Conservation (phyloP, 35 echinoderm and acorn worm genomes). For the Amphiura filiformis region DNA sequence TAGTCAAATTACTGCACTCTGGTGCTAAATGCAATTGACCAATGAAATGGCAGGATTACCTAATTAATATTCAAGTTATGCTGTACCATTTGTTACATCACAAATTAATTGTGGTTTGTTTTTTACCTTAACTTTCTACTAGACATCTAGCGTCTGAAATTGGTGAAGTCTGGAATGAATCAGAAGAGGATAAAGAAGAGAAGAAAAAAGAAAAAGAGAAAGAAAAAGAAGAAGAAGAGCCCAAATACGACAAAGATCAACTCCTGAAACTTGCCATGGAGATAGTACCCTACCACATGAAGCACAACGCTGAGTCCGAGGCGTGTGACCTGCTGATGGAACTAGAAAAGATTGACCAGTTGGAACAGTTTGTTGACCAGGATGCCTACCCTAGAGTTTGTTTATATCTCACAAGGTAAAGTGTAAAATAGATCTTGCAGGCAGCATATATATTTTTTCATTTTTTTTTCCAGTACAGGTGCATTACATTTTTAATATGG, state of each 20-base stretch:
- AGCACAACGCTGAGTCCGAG: slow-evolving; percentile 95
- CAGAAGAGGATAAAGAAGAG: slow-evolving; percentile 54
- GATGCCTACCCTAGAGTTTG: slow-evolving; percentile 82
- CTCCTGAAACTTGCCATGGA: slow-evolving; percentile 65
- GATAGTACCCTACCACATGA: slow-evolving; percentile 97
- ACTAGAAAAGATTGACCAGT: slow-evolving; percentile 81
- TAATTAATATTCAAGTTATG: too few relatives aligned
- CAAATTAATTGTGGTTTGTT: too few relatives aligned
- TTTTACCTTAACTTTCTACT: too few relatives aligned
- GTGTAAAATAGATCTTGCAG: too few relatives aligned
- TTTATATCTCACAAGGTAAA: slow-evolving; percentile 84
- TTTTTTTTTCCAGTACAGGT: too few relatives aligned
- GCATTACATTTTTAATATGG: background rate
- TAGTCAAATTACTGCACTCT: too few relatives aligned
- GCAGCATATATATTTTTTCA: too few relatives aligned
- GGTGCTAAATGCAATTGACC: too few relatives aligned
- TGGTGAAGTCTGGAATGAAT: slow-evolving; percentile 82
- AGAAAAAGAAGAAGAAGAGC: slow-evolving; percentile 40
- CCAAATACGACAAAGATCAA: slow-evolving; percentile 48
- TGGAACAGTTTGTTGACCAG: slow-evolving; percentile 85
- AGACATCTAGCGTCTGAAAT: slow-evolving; percentile 95
- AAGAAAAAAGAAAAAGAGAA: slow-evolving; percentile 62
- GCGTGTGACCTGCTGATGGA: slow-evolving; percentile 98
- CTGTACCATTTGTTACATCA: too few relatives aligned
- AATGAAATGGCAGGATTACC: too few relatives aligned